Percentiles rank a stretch among this genome's conserved stretches.
Conservation (phyloP, 2,888 invertebrate genomes). For the Campoplex nolae region DNA sequence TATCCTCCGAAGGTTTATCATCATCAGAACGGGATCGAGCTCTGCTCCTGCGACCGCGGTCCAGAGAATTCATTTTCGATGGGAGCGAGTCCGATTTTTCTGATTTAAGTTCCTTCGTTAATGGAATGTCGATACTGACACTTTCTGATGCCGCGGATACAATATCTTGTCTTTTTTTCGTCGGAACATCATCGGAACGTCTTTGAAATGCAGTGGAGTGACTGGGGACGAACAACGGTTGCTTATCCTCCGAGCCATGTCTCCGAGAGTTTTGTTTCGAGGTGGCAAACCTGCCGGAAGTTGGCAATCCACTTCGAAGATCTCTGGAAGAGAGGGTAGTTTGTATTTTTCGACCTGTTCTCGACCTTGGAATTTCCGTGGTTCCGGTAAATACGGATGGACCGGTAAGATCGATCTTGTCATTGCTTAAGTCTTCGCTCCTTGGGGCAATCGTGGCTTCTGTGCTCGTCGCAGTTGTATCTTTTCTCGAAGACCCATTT, state of each 20-base stretch:
- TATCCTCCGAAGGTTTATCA: constrained; percentile 30
- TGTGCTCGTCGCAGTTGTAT: constrained; percentile 1
- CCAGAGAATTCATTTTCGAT: constrained; percentile 32
- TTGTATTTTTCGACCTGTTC: constrained; percentile 79
- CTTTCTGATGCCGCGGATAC: constrained; percentile 74
- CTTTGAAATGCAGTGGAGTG: constrained; percentile 30
- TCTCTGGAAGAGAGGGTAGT: constrained; percentile 71
- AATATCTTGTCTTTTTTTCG: constrained; percentile 66
- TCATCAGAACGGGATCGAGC: constrained; percentile 51
- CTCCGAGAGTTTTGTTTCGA: constrained; percentile 8
- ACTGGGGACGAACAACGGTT: not conserved
- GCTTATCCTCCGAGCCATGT: constrained; percentile 8
- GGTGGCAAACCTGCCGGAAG: constrained; percentile 64
- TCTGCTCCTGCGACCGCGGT: constrained; percentile 33
- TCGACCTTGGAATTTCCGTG: constrained; percentile 71
- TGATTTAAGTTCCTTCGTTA: constrained; percentile 55
- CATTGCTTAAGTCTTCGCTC: constrained; percentile 26
- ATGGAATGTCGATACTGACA: constrained; percentile 75
- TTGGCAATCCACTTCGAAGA: constrained; percentile 68
- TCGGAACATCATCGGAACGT: constrained; percentile 53
- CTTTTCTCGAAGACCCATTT: constrained; percentile 45
- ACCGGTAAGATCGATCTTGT: constrained; percentile 65
- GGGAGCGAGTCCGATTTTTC: not conserved
- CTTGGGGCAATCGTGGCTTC: not conserved
- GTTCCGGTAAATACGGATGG: constrained; percentile 68